Evolutionary conservation across 2,797 vertebrate species (phyloP), one percentile per base, ranked within the genome.

Genomic region (Melanotaenia maccullochi): DNA sequence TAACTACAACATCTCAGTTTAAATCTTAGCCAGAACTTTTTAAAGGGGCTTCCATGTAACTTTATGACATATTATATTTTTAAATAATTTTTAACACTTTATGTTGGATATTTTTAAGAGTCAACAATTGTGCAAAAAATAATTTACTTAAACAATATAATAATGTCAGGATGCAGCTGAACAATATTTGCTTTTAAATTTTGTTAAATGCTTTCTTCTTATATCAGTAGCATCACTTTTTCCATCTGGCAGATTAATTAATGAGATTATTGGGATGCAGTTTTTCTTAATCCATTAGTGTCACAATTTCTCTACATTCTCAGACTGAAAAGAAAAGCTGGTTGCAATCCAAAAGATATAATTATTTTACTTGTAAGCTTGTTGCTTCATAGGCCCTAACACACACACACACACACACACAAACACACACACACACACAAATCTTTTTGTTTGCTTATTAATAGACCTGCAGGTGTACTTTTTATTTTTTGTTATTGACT

Each of bases 281-380:
- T 42, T 77, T 35, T 67, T 67, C 68, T 82, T 78, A 65, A 89
- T 87, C 64, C 75, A 85, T 76, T 79, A 81, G 79, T 85, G 86
- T 85, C 90, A 86, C 68, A 5, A 11, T 82, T 87, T 60, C 76
- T 77, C 76, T 84, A 81, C 58, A 89, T 86, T 81, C 79, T 84
- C 67, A 68, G 86, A 85, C 71, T 81, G 86, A 89, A 92, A 90
- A 92, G 90, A 88, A 87, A 88, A 82, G 71, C 63, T 78, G 83
- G 81, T 84, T 87, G 73, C 78, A 84, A 86, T 84, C 78, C 78
- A 76, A 42, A 67, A 73, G 61, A 82, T 63, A 72, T 82, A 83
- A 93, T 86, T 84, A 84, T 85, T 90, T 92, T 80, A 93, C 90
- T 90, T 92, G 80, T 82, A 71, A 69, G 79, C 73, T 88, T 87